Evolutionary conservation across 2,888 invertebrate species (phyloP).

Genomic region (Exephanes ischioxanthus): DNA sequence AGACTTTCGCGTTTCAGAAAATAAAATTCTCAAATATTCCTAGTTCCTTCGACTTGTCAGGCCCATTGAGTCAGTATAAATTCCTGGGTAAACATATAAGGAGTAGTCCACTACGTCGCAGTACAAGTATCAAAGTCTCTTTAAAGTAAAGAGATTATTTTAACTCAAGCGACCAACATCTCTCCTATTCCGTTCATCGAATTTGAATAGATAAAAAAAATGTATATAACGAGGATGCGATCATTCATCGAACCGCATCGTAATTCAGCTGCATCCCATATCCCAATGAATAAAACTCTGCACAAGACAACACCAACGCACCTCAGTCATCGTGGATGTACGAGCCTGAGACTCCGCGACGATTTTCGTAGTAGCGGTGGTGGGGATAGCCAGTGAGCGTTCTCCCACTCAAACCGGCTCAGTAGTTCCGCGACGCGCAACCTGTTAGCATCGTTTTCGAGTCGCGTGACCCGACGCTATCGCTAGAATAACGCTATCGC

Average conservation of each 20-base stretch:
- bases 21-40: conserved; percentile 6
- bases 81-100: background rate
- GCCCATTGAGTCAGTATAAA: background rate
- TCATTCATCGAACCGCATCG: background rate
- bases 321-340: conserved; percentile 5
- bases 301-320: background rate
- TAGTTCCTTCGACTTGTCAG: background rate
- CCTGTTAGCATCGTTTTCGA: conserved; percentile 72
- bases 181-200: no score
- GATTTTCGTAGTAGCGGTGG: conserved; percentile 7
- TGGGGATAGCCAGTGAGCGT: conserved; percentile 47
- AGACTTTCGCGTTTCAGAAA: conserved; percentile 57
- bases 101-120: no score
- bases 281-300: background rate
- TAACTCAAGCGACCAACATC: no score
- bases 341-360: background rate
- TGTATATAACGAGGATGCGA: background rate
- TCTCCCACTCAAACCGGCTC: conserved; percentile 68
- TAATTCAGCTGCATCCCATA: background rate
- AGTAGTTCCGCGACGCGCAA: conserved; percentile 80
- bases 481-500: conserved; percentile 8
- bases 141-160: no score
- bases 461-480: conserved; percentile 18
- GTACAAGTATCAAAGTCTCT: no score
- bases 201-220: background rate